Conservation (phyloP, 2,113 vertebrate species). For the Tragelaphus buxtoni region DNA sequence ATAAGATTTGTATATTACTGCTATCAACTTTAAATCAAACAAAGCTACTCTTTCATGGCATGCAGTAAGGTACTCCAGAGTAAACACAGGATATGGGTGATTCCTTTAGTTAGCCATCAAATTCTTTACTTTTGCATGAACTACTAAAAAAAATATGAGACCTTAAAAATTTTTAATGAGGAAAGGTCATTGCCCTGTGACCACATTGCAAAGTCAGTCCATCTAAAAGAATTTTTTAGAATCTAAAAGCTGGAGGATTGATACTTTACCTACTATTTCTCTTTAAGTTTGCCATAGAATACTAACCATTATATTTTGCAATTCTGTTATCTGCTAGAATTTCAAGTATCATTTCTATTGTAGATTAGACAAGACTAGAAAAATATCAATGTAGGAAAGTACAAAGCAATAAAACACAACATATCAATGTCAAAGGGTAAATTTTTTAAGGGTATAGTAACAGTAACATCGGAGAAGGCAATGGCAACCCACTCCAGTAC, state of each 20-base stretch:
- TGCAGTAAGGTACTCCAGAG: not conserved
- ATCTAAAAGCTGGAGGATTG: not conserved
- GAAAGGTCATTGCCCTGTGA: not conserved
- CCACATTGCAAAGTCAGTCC: not conserved
- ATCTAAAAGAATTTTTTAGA: not conserved
- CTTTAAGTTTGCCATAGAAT: not conserved
- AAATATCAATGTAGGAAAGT: not conserved
- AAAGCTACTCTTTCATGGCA: not conserved
- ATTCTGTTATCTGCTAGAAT: not conserved
- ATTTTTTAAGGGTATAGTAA: not conserved
- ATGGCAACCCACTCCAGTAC: no score
- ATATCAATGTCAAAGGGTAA: not conserved
- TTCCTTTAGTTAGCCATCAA: not conserved
- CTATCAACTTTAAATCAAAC: conserved; percentile 27
- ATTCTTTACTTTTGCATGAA: not conserved
- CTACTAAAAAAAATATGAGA: not conserved
- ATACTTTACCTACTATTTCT: conserved; percentile 31
- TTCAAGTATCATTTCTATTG: not conserved
- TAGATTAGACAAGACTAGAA: not conserved
- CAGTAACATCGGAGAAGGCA: not conserved
- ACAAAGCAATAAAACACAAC: conserved; percentile 1
- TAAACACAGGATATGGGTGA: not conserved
- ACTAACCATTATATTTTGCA: not conserved
- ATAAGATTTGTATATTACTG: not conserved
- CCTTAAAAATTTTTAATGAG: not conserved